Conservation (phyloP, 2,888 invertebrate genomes). For the Mesorhabditis spiculigera region DNA sequence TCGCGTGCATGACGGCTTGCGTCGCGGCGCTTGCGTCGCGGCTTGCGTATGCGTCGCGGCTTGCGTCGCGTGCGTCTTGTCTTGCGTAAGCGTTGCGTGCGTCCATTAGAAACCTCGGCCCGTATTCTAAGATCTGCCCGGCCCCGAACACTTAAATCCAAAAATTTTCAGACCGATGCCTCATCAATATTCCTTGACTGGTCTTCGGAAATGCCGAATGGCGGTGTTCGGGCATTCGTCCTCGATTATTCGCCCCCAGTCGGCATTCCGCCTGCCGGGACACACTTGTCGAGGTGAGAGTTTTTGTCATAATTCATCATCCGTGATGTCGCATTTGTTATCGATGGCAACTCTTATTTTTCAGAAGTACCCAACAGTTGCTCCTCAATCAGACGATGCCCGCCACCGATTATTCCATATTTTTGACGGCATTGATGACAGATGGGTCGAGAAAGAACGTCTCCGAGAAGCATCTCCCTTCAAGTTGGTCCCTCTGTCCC, state of each 20-base stretch:
- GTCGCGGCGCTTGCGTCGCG: too few relatives aligned
- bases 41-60: too few relatives aligned
- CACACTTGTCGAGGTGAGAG: not conserved
- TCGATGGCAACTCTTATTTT: conserved; percentile 6
- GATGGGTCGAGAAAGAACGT: conserved; percentile 38
- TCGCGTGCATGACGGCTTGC: too few relatives aligned
- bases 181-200: conserved; percentile 46
- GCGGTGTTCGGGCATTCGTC: conserved; percentile 30
- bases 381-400: conserved; percentile 47
- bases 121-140: too few relatives aligned
- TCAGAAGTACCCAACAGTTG: conserved; percentile 30
- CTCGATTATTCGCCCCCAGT: conserved; percentile 49
- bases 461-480: conserved; percentile 30
- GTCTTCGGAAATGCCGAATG: conserved; percentile 26
- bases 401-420: conserved; percentile 47
- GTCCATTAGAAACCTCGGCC: too few relatives aligned
- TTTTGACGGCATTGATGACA: conserved; percentile 36
- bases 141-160: too few relatives aligned
- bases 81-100: too few relatives aligned
- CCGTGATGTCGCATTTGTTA: too few relatives aligned
- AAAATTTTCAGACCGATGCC: too few relatives aligned
- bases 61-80: too few relatives aligned
- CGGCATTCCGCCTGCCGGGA: conserved; percentile 22
- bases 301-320: too few relatives aligned
- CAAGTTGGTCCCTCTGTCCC: not conserved